phyloP scores from a whole-genome alignment of 2,113 vertebrate genomes.

The Pogonocichla stellata region DNA sequence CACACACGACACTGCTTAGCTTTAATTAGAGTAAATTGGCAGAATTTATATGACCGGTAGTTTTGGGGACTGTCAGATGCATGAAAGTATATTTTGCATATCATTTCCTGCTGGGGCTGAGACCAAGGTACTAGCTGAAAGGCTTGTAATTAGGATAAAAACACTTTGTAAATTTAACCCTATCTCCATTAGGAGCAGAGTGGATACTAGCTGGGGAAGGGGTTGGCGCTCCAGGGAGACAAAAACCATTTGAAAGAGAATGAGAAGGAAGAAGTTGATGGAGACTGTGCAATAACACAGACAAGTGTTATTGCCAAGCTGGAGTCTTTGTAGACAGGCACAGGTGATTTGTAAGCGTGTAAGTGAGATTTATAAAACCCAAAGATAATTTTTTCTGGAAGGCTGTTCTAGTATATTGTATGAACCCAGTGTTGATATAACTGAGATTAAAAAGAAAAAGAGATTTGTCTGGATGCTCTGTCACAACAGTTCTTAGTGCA shows the following conservation, averaged over 20 bases:
- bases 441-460: background rate
- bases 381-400: background rate
- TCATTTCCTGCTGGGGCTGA: conserved; percentile 50
- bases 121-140: conserved; percentile 37
- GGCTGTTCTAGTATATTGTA: background rate
- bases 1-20: conserved; percentile 76
- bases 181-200: background rate
- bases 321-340: background rate
- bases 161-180: conserved; percentile 44
- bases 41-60: conserved; percentile 73
- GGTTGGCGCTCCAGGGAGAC: background rate
- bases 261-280: background rate
- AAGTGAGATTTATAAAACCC: background rate
- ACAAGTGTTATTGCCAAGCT: background rate
- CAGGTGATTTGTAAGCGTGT: background rate
- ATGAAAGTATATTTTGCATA: conserved; percentile 61
- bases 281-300: background rate
- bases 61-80: conserved; percentile 65
- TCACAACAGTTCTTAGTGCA: background rate
- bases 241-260: background rate
- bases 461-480: background rate
- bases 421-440: background rate
- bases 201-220: background rate
- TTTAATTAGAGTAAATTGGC: conserved; percentile 76
- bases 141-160: conserved; percentile 62